Conservation (phyloP, 2,888 invertebrate genomes). For the Polylopha cassiicola region DNA sequence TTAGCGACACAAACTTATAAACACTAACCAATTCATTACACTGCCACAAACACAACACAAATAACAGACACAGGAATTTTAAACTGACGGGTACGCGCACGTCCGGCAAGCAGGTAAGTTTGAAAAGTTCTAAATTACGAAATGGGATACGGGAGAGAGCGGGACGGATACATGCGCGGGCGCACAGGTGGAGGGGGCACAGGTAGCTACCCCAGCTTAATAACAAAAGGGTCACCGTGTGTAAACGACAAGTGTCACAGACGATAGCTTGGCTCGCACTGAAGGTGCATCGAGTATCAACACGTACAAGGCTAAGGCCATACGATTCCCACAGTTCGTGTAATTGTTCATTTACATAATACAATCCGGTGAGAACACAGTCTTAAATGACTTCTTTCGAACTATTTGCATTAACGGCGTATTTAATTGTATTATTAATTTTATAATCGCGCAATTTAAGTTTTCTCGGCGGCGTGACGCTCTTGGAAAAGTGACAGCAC, state of each 20-base stretch:
- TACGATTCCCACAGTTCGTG: slow-evolving; percentile 20
- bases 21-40: slow-evolving; percentile 43
- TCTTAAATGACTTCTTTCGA: too few relatives aligned
- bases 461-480: too few relatives aligned
- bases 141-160: slow-evolving; percentile 43
- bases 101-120: slow-evolving; percentile 46
- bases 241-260: slow-evolving; percentile 4
- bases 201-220: slow-evolving; percentile 28
- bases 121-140: slow-evolving; percentile 57
- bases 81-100: slow-evolving; percentile 33
- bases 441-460: too few relatives aligned
- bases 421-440: too few relatives aligned
- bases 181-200: slow-evolving; percentile 43
- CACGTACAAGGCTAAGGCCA: slow-evolving; percentile 19
- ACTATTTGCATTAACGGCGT: too few relatives aligned
- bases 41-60: slow-evolving; percentile 36
- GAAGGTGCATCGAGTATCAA: slow-evolving; percentile 19
- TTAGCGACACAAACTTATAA: slow-evolving; percentile 30
- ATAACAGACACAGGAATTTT: slow-evolving; percentile 31
- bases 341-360: slow-evolving; percentile 14
- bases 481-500: too few relatives aligned
- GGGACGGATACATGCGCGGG: slow-evolving; percentile 34
- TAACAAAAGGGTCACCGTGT: slow-evolving; percentile 27
- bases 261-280: slow-evolving; percentile 19
- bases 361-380: too few relatives aligned